Evolutionary conservation across 1,140 invertebrate species (phyloP).

Genomic region (Sarcophaga peregrina): DNA sequence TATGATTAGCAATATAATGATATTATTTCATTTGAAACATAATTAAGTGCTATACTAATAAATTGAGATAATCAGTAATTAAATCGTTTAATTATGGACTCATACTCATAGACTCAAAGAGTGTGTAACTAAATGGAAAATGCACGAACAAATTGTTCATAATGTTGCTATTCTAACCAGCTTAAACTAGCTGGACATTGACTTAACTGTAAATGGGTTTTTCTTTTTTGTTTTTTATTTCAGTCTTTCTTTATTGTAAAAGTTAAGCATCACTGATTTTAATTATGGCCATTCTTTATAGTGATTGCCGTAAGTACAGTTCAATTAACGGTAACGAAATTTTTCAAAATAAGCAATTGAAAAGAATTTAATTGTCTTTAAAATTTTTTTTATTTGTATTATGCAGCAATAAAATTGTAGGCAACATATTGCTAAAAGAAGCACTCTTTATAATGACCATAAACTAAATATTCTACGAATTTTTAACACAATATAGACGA

Average conservation of each 20-base stretch:
- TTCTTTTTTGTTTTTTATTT: no score
- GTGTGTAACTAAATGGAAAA: not conserved
- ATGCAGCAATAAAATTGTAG: not conserved
- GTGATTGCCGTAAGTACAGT: not conserved
- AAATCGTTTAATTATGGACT: constrained; percentile 9
- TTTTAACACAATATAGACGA: no score
- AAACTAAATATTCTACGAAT: no score
- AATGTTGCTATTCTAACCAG: no score
- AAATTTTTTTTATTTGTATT: no score
- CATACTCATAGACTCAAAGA: not conserved
- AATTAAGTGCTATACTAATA: not conserved
- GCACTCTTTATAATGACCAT: no score
- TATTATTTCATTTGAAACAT: not conserved
- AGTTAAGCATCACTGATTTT: not conserved
- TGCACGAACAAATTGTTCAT: not conserved
- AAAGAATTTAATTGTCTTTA: no score
- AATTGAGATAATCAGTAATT: constrained; percentile 12
- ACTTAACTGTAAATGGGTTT: not conserved
- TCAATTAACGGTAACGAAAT: not conserved
- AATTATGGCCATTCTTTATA: constrained; percentile 1
- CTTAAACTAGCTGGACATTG: not conserved
- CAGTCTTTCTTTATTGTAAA: not conserved
- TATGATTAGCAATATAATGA: no score
- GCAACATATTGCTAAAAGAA: not conserved
- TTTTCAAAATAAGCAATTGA: no score